phyloP scores from a whole-genome alignment of 2,797 vertebrate genomes.

The Emys orbicularis region DNA sequence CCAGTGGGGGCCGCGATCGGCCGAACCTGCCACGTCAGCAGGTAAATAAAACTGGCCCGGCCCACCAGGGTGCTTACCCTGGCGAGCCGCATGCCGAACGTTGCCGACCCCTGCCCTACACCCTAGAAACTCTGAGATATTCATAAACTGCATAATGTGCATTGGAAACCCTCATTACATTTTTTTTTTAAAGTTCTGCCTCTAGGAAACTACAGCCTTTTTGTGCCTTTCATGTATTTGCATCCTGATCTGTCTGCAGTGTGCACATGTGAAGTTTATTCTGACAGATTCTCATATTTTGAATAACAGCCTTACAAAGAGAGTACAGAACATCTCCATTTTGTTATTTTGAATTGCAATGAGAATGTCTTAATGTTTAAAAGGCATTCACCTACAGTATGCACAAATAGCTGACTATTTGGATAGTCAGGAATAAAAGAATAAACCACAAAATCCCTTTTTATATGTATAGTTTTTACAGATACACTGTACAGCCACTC shows the following conservation, averaged over 20 bases:
- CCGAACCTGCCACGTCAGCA: no score
- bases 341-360: neutral
- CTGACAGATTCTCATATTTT: neutral
- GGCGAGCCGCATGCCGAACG: no score
- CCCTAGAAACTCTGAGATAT: neutral
- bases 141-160: neutral
- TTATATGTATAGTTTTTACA: conserved; percentile 1
- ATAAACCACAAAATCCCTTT: conserved; percentile 27
- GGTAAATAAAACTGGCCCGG: no score
- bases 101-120: neutral
- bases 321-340: neutral
- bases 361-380: neutral
- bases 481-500: neutral
- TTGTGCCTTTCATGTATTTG: neutral
- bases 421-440: neutral
- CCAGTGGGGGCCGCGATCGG: no score
- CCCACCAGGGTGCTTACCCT: no score
- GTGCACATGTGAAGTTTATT: neutral
- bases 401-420: neutral
- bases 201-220: neutral
- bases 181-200: neutral
- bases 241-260: neutral
- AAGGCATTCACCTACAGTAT: neutral
- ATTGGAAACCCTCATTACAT: neutral
- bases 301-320: neutral